Conservation (phyloP, 2,888 invertebrate species). For the Actias luna region DNA sequence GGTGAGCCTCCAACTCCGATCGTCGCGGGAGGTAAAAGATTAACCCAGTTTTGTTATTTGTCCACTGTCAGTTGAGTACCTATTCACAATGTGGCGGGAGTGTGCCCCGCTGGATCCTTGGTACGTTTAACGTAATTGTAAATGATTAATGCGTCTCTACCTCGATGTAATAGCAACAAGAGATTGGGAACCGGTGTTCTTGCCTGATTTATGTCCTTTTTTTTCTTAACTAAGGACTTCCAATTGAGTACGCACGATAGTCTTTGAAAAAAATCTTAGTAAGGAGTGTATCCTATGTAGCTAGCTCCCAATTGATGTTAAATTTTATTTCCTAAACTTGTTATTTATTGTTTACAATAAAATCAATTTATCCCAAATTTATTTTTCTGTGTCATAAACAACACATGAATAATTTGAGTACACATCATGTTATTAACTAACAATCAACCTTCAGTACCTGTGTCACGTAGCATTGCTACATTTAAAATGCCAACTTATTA, state of each 20-base stretch:
- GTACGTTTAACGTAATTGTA: conserved; percentile 79
- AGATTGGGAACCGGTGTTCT: conserved; percentile 66
- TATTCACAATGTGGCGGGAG: conserved; percentile 78
- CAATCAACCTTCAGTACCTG: neutral
- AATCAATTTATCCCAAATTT: neutral
- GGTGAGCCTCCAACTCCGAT: conserved; percentile 70
- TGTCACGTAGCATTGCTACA: neutral
- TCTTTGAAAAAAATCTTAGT: neutral
- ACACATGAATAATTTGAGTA: neutral
- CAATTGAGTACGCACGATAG: neutral
- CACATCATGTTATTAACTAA: neutral
- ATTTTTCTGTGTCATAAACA: neutral
- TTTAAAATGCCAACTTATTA: neutral
- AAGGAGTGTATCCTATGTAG: neutral
- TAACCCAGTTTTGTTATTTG: conserved; percentile 82
- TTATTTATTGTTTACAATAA: neutral
- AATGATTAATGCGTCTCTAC: conserved; percentile 78
- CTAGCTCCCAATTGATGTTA: neutral
- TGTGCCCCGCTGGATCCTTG: conserved; percentile 70
- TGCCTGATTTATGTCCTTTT: conserved; percentile 65
- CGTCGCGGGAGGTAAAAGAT: conserved; percentile 78
- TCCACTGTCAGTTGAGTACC: conserved; percentile 81
- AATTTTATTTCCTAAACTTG: neutral
- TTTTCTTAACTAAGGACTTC: conserved; percentile 35
- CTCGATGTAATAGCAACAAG: conserved; percentile 65